phyloP scores from a whole-genome alignment of 2,113 vertebrate genomes.

The Dromas ardeola region DNA sequence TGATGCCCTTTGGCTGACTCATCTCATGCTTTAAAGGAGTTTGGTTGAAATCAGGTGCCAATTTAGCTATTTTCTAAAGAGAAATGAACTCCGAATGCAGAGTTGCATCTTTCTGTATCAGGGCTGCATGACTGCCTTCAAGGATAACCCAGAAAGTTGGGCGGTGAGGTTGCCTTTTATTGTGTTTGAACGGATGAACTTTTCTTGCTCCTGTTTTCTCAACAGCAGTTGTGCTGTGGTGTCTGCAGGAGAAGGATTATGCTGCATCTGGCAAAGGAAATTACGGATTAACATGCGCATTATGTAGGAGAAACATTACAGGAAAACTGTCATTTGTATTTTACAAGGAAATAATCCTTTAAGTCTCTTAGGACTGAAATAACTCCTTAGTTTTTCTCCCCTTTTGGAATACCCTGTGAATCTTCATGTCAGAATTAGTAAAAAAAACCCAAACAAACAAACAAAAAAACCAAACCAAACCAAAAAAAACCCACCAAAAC shows the following conservation, averaged over 20 bases:
- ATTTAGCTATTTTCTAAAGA: not conserved
- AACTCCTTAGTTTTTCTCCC: not conserved
- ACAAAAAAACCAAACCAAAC: no score
- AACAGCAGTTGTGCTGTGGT: not conserved
- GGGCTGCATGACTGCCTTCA: not conserved
- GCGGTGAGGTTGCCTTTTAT: not conserved
- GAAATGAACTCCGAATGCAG: not conserved
- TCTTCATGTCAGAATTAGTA: not conserved
- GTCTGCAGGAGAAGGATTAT: constrained; percentile 59
- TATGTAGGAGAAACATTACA: constrained; percentile 45
- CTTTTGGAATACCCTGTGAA: constrained; percentile 1
- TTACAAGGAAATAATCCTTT: constrained; percentile 67
- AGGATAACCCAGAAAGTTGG: not conserved
- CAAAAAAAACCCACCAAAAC: not conserved
- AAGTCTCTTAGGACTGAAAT: constrained; percentile 60
- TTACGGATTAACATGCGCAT: constrained; percentile 53
- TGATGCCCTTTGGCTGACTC: not conserved
- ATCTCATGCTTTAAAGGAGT: not conserved
- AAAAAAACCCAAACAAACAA: not conserved
- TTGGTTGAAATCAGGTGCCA: not conserved
- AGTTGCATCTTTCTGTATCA: not conserved
- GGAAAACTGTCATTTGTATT: constrained; percentile 58
- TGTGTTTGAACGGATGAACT: not conserved
- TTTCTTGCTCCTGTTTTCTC: not conserved
- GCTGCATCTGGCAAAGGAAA: constrained; percentile 57